Evolutionary conservation across 53 echinoderm and acorn worm genomes (phyloP), one percentile per base, ranked within the genome.

Genomic region (Temnopleurus reevesii): DNA sequence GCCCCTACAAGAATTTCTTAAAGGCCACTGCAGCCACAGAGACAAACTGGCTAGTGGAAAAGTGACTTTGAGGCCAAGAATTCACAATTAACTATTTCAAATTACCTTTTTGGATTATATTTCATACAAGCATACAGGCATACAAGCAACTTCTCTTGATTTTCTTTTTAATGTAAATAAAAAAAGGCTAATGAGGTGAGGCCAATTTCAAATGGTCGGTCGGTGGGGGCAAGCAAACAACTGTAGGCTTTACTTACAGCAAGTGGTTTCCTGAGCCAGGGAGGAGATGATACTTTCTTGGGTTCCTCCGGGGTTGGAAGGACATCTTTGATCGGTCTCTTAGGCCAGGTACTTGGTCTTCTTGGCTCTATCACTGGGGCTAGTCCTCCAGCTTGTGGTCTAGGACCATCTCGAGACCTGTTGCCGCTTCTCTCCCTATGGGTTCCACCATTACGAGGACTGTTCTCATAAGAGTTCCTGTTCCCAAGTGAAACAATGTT

Each of bases 291-390:
- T 33, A 87, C 88, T 18, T 87, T 47, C 33, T 66, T 53, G 15
- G 66, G 51, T 13, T 86, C 86, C 65, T 47, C 88, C 10, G 88
- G 88, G 15, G 88, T 30, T 6, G 88, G 88, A 18, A 87, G 53
- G 53, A 51, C 71, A 18, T 87, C 88, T 35, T 55, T 64, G 38
- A 87, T 71, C 7, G 88, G 88, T 66, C 88, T 65, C 83, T 81
- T 95, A 19, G 95, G 95, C 95, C 95, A 95, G 25, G 95, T 94
- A 33, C 76, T 93, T 12, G 97, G 92, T 49, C 94, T 45, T 19
- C 35, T 76, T 2, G 90, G 55, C 15, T 86, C 92, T 19, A 66
- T 65, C n/a, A 56, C 77, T 19, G 77, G 46, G 13, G 34, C 53
- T 35, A 71, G 31, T 0, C 49, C 53, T 46, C 36, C 51, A 3